These are phyloP conservation scores for Neolamprologus modestus DNA, from an alignment of 2,113 vertebrate genomes.

Conservation along the genomic window DNA sequence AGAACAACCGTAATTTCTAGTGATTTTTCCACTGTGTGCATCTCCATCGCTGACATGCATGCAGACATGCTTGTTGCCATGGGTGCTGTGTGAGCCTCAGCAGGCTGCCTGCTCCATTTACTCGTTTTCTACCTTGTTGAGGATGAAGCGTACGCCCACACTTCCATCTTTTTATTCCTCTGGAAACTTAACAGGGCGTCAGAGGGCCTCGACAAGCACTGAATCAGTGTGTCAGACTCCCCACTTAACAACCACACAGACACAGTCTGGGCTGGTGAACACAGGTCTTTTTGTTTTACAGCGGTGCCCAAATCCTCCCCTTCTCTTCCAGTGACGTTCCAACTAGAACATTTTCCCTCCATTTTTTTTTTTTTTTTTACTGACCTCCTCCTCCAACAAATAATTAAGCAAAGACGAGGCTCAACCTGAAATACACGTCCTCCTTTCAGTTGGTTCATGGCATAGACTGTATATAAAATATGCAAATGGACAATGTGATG, in stretches of 20 bases:
- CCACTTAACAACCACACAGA: constrained; percentile 15
- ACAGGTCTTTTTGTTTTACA: constrained; percentile 55
- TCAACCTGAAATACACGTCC: neutral
- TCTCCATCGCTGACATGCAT: neutral
- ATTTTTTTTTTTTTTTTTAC: neutral
- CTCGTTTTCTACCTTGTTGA: neutral
- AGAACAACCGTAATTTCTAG: constrained; percentile 36
- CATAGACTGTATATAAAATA: neutral
- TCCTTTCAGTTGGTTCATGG: neutral
- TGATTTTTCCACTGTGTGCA: constrained; percentile 8
- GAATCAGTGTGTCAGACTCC: constrained; percentile 33
- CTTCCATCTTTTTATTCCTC: constrained; percentile 25
- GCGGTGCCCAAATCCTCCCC: constrained; percentile 1
- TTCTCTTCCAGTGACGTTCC: constrained; percentile 26
- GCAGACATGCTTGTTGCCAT: constrained; percentile 12
- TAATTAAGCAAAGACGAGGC: constrained; percentile 7
- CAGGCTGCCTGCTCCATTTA: neutral
- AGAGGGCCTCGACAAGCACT: constrained; percentile 9
- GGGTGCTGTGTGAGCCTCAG: neutral
- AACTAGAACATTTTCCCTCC: constrained; percentile 6
- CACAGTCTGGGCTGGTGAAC: constrained; percentile 34
- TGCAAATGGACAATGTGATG: neutral
- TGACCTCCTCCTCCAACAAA: constrained; percentile 28
- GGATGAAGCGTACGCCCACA: neutral
- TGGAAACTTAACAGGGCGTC: constrained; percentile 17